phyloP scores from a whole-genome alignment of 2,888 invertebrate genomes.

The Anthophora plumipes region DNA sequence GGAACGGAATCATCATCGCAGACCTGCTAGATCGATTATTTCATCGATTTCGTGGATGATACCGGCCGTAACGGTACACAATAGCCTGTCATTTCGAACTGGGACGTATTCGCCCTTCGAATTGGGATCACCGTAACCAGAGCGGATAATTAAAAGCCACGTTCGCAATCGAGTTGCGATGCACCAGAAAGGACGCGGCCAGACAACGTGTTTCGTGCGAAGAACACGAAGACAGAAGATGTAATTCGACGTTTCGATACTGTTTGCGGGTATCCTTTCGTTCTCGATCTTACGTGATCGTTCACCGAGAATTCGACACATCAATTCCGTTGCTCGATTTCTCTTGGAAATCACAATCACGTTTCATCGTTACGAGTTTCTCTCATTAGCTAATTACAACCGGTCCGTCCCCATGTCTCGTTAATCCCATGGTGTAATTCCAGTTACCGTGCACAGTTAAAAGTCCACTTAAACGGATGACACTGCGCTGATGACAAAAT shows the following conservation, averaged over 20 bases:
- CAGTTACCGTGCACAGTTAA: conserved; percentile 26
- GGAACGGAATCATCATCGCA: conserved; percentile 5
- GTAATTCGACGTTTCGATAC: neutral
- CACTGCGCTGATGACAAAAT: neutral
- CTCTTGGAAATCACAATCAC: conserved; percentile 18
- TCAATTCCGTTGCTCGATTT: neutral
- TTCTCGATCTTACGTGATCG: conserved; percentile 32
- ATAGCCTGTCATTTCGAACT: conserved; percentile 29
- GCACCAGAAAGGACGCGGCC: conserved; percentile 28
- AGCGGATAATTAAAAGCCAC: conserved; percentile 71
- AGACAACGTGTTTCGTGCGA: neutral
- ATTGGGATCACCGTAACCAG: conserved; percentile 63
- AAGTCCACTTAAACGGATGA: conserved; percentile 20
- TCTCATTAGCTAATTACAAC: conserved; percentile 45
- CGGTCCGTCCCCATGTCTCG: conserved; percentile 6
- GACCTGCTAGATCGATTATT: conserved; percentile 34
- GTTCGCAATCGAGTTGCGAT: conserved; percentile 63
- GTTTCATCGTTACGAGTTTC: conserved; percentile 2
- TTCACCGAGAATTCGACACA: neutral
- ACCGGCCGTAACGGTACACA: conserved; percentile 15
- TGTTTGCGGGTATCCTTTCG: too few relatives aligned
- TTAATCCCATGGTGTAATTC: conserved; percentile 20
- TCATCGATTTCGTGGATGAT: conserved; percentile 42
- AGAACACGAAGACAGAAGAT: neutral
- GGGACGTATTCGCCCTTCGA: conserved; percentile 29